phyloP scores from a whole-genome alignment of 2,797 vertebrate species.

The Gymnopithys bicolor region DNA sequence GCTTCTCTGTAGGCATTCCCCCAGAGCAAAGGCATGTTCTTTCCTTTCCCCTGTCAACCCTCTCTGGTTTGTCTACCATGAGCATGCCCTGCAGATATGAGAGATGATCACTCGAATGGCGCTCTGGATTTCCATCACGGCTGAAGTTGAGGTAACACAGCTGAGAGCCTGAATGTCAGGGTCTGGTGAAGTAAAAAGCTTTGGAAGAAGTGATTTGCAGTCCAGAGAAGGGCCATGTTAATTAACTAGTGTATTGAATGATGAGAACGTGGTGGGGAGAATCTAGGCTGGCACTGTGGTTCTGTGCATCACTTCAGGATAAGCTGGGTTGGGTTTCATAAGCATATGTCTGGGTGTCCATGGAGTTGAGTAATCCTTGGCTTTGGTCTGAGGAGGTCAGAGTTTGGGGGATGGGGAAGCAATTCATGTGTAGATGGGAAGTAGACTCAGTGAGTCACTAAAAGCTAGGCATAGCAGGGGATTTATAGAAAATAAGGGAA shows the following conservation, averaged over 20 bases:
- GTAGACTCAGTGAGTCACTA: neutral
- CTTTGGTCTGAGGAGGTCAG: neutral
- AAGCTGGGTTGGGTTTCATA: neutral
- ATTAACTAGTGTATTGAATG: neutral
- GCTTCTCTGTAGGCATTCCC: neutral
- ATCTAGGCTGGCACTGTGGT: neutral
- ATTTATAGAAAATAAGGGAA: neutral
- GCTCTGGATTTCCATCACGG: neutral
- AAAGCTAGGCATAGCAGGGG: neutral
- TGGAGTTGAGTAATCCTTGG: neutral
- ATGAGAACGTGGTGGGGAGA: rapidly evolving
- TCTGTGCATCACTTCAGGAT: neutral
- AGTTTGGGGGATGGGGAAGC: neutral
- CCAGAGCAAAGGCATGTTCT: neutral
- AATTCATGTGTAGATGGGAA: neutral
- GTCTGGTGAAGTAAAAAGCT: neutral
- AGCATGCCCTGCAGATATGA: neutral
- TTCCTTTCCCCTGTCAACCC: neutral
- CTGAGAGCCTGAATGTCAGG: neutral
- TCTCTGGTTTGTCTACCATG: neutral
- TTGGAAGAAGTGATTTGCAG: neutral
- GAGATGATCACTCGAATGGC: neutral
- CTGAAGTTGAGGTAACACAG: rapidly evolving
- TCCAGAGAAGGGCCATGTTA: neutral
- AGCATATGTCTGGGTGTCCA: rapidly evolving